Conservation (phyloP, 2,113 vertebrate species). For the Theristicus caerulescens region DNA sequence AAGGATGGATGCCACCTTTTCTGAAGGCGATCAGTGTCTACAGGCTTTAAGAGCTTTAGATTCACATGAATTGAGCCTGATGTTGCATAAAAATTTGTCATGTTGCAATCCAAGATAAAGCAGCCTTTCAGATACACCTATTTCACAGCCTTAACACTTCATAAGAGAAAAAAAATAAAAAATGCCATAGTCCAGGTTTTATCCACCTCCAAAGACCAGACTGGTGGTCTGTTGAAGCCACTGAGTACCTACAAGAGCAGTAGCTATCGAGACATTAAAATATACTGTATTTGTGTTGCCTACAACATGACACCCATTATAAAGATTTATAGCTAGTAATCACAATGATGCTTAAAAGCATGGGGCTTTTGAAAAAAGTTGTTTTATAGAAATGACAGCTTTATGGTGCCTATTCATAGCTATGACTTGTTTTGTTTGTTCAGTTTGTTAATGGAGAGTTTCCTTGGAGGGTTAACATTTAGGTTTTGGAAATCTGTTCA, state of each 20-base stretch:
- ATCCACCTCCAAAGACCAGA: neutral
- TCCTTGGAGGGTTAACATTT: neutral
- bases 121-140: neutral
- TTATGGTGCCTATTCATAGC: neutral
- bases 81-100: conserved; percentile 13
- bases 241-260: neutral
- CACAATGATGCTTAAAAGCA: neutral
- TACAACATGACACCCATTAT: neutral
- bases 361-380: neutral
- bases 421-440: neutral
- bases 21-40: neutral
- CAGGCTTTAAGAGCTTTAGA: neutral
- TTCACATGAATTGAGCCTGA: conserved; percentile 17
- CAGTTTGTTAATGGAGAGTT: neutral
- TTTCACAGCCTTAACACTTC: neutral
- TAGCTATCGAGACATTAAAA: neutral
- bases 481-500: neutral
- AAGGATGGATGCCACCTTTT: neutral
- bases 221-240: neutral
- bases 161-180: neutral
- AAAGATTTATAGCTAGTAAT: neutral
- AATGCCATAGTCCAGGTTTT: neutral
- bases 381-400: neutral
- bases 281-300: neutral
- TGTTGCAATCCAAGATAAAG: neutral